Evolutionary conservation across 2,888 invertebrate species (phyloP).

Genomic region (Microdon myrmicae): DNA sequence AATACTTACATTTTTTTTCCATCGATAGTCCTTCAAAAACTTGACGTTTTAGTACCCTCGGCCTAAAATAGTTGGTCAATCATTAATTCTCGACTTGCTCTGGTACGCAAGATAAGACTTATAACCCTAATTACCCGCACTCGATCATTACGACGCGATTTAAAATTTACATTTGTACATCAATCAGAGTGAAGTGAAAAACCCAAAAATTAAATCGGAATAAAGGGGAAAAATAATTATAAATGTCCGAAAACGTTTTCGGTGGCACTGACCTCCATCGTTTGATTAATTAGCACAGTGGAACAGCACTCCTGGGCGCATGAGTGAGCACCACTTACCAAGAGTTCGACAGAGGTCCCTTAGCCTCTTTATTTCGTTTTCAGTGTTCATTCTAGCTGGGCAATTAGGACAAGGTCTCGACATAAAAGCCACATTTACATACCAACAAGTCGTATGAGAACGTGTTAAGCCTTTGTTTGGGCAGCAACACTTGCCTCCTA

Average conservation of each 20-base stretch:
- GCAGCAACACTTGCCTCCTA: constrained; percentile 25
- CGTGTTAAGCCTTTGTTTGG: constrained; percentile 8
- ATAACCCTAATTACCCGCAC: constrained; percentile 51
- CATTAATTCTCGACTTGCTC: too few species aligned
- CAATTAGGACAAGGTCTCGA: constrained; percentile 25
- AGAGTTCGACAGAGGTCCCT: background rate
- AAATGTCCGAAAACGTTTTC: constrained; percentile 29
- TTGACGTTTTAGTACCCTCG: too few species aligned
- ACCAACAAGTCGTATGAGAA: background rate
- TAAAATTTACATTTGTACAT: constrained; percentile 33
- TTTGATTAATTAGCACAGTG: constrained; percentile 45
- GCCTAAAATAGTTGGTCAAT: too few species aligned
- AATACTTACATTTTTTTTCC: too few species aligned
- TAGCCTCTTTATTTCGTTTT: constrained; percentile 11
- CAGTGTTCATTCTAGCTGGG: constrained; percentile 4
- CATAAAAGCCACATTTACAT: constrained; percentile 32
- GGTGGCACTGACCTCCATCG: constrained; percentile 26
- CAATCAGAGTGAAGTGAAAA: constrained; percentile 32
- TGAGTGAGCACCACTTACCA: constrained; percentile 24
- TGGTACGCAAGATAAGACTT: too few species aligned
- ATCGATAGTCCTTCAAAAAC: too few species aligned
- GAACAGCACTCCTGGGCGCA: constrained; percentile 5
- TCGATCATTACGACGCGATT: constrained; percentile 41
- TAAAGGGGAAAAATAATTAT: background rate
- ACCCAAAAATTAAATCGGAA: constrained; percentile 5